These are phyloP conservation scores for Puntigrus tetrazona DNA, from an alignment of 2,113 vertebrate genomes.

Conservation along the genomic window DNA sequence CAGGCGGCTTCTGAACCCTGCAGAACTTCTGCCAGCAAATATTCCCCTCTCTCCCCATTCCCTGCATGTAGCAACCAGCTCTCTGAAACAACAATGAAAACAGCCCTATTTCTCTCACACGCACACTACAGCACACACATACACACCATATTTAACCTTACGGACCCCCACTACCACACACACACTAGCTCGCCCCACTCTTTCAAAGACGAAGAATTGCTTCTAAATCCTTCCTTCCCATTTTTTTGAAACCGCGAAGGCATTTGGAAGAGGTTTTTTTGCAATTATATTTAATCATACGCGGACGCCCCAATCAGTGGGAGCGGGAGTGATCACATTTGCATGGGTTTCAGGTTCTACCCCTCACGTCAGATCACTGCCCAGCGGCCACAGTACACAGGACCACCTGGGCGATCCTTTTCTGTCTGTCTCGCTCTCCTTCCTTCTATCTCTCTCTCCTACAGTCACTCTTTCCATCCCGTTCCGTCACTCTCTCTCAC, in stretches of 20 bases:
- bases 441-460: slow-evolving; percentile 11
- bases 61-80: slow-evolving; percentile 70
- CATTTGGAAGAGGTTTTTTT: slow-evolving; percentile 75
- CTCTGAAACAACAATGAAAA: slow-evolving; percentile 51
- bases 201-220: slow-evolving; percentile 58
- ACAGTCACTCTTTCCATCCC: slow-evolving; percentile 36
- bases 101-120: slow-evolving; percentile 45
- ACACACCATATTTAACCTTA: slow-evolving; percentile 48
- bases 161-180: slow-evolving; percentile 29
- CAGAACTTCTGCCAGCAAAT: slow-evolving; percentile 66
- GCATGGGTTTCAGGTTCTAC: slow-evolving; percentile 76
- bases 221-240: slow-evolving; percentile 72
- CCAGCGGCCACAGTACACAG: slow-evolving; percentile 53
- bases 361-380: slow-evolving; percentile 62
- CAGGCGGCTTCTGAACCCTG: slow-evolving; percentile 69
- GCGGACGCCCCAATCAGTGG: slow-evolving; percentile 74
- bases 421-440: slow-evolving; percentile 15
- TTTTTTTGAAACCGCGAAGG: slow-evolving; percentile 64
- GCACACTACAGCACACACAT: slow-evolving; percentile 22
- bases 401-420: slow-evolving; percentile 71
- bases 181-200: slow-evolving; percentile 21
- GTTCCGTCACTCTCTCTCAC: slow-evolving; percentile 16
- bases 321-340: slow-evolving; percentile 74
- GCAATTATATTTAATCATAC: slow-evolving; percentile 79
- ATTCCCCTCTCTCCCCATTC: slow-evolving; percentile 50